Evolutionary conservation across 2,797 vertebrate genomes (phyloP).

Genomic region (Rhynchonycteris naso): DNA sequence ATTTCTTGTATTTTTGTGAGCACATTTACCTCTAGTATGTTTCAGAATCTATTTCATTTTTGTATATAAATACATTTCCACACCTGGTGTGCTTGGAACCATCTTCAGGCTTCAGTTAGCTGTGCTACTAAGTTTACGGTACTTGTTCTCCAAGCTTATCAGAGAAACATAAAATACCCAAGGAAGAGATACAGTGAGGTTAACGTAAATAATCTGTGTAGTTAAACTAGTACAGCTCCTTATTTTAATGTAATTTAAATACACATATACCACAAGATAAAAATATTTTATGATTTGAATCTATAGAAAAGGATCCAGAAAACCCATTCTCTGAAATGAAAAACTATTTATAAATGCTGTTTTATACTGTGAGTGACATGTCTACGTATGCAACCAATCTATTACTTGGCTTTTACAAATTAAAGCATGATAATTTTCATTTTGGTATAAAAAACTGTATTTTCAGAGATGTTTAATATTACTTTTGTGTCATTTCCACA

Average conservation of each 20-base stretch:
- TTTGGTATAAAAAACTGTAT: not conserved
- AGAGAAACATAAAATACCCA: not conserved
- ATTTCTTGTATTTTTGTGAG: not conserved
- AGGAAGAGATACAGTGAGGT: not conserved
- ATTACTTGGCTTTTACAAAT: not conserved
- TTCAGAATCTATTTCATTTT: not conserved
- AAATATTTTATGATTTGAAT: not conserved
- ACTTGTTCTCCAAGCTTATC: not conserved
- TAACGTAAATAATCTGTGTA: not conserved
- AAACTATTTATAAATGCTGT: not conserved
- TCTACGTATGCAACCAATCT: not conserved
- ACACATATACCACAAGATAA: not conserved
- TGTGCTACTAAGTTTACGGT: not conserved
- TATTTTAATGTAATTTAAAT: not conserved
- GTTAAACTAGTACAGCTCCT: not conserved
- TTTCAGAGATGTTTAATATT: not conserved
- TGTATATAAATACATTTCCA: conserved; percentile 1
- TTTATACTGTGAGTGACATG: not conserved
- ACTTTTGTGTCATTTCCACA: not conserved
- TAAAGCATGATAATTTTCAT: not conserved
- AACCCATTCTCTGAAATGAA: not conserved
- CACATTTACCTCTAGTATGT: not conserved
- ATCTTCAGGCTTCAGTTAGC: not conserved
- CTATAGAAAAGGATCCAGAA: not conserved
- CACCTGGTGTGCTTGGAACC: not conserved